Percentiles rank a stretch among this genome's conserved stretches.
Conservation (phyloP, 2,888 invertebrate genomes). For the Anthrax anthrax region DNA sequence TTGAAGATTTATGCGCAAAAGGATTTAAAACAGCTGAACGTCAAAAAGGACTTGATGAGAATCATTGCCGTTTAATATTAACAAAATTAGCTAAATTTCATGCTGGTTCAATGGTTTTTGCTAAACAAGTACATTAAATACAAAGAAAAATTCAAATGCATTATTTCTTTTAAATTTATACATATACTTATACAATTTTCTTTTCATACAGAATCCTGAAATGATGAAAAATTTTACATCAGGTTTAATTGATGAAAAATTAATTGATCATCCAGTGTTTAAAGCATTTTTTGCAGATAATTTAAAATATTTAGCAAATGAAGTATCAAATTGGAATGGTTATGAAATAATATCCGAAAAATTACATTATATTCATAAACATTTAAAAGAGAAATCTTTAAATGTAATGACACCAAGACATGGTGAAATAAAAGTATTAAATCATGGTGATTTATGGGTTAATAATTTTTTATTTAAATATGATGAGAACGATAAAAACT, state of each 20-base stretch:
- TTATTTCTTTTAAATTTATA: too few species aligned
- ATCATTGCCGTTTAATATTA: slow-evolving; percentile 37
- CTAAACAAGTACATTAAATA: slow-evolving; percentile 40
- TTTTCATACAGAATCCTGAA: slow-evolving; percentile 16
- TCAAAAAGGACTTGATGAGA: slow-evolving; percentile 38
- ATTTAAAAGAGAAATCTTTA: slow-evolving; percentile 19
- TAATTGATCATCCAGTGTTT: neutral
- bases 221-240: slow-evolving; percentile 1
- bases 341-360: slow-evolving; percentile 33
- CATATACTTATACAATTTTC: too few species aligned
- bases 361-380: slow-evolving; percentile 26
- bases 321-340: slow-evolving; percentile 35
- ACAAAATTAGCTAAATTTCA: slow-evolving; percentile 40
- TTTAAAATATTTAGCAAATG: slow-evolving; percentile 17
- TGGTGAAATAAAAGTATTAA: slow-evolving; percentile 32
- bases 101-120: slow-evolving; percentile 39
- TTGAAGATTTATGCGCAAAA: slow-evolving; percentile 32
- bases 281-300: slow-evolving; percentile 1
- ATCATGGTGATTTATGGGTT: slow-evolving; percentile 40
- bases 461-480: slow-evolving; percentile 40
- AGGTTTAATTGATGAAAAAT: neutral
- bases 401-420: neutral
- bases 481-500: slow-evolving; percentile 18
- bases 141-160: too few species aligned
- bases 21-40: slow-evolving; percentile 39